phyloP scores from a whole-genome alignment of 2,888 invertebrate genomes.

The Acrobasis suavella region DNA sequence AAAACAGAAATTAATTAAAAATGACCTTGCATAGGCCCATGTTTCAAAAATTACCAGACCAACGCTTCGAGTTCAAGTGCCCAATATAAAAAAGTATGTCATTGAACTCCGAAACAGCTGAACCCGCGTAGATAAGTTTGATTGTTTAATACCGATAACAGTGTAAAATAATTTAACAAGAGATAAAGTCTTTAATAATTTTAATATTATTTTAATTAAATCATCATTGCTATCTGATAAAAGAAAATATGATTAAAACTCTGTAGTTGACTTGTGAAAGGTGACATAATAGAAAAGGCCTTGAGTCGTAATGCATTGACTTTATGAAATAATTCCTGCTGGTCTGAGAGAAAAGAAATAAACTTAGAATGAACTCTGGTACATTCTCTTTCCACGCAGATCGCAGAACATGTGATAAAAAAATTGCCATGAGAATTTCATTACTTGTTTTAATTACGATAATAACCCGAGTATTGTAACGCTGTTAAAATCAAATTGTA shows the following conservation, averaged over 20 bases:
- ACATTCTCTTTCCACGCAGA: too few relatives aligned
- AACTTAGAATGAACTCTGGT: too few relatives aligned
- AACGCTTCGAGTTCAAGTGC: neutral
- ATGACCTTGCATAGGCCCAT: conserved; percentile 7
- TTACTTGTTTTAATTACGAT: too few relatives aligned
- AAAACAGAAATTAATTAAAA: neutral
- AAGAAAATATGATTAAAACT: neutral
- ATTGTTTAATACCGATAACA: conserved; percentile 3
- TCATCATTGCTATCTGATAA: conserved; percentile 11
- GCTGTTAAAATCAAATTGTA: too few relatives aligned
- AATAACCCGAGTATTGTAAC: too few relatives aligned
- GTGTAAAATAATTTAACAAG: conserved; percentile 8
- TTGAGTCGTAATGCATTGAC: neutral
- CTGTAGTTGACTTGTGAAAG: neutral
- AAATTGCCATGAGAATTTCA: too few relatives aligned
- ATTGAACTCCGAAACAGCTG: conserved; percentile 8
- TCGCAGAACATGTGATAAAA: too few relatives aligned
- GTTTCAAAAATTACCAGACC: neutral
- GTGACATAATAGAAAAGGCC: neutral
- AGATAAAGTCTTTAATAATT: conserved; percentile 6
- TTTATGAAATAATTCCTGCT: too few relatives aligned
- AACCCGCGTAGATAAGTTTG: conserved; percentile 6
- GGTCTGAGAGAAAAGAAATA: too few relatives aligned
- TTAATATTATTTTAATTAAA: conserved; percentile 13
- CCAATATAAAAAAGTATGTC: conserved; percentile 11